Base-by-base conservation (phyloP, 2,888 invertebrate genomes). In the Spodoptera littoralis region DNA sequence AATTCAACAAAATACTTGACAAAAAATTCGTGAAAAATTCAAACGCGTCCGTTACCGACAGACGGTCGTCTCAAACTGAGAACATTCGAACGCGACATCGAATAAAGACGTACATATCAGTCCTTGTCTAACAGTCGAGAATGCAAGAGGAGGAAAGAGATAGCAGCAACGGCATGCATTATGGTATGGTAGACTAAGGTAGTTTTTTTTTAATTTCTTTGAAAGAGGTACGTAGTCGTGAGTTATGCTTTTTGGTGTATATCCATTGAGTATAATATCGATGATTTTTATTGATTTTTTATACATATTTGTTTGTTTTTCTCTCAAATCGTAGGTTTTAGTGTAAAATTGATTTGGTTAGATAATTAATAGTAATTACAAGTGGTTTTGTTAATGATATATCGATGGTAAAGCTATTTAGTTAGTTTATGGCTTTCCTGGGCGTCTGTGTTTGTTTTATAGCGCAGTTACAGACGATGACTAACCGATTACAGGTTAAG, bases 171-270 rank as follows among this genome's bases (percentile, higher is more conserved):
- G 93, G 93, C 89, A 93, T 93, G 93, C 94, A 90, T 92, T 91
- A 90, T 90, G 89, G 90, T 85, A 77, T 90, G 89, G 90, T 85
- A 77, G 85, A 87, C 84, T 83, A 84, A 81, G 82, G 80, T 84
- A 84, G 83, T 86, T 91, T 92, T 93, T 93, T 90, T 87, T 88
- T 90, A 88, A 92, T 91, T 92, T 91, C 92, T 92, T 90, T 92
- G 92, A 93, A 92, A 86, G 89, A 89, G 89, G 90, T 90, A 87
- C 90, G 91, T 91, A 92, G 91, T 76, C 81, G 93, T 94, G 94
- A 94, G 88, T 91, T 94, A 94, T 93, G 93, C 79, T 79, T 71
- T 36, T 73, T 76, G 84, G 74, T 76, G 86, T 85, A 84, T 88
- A 89, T 88, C 90, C 90, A 91, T 70, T 74, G 76, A 80, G 58